Evolutionary conservation across 2,113 vertebrate genomes (phyloP).

Genomic region (Podarcis cretensis): DNA sequence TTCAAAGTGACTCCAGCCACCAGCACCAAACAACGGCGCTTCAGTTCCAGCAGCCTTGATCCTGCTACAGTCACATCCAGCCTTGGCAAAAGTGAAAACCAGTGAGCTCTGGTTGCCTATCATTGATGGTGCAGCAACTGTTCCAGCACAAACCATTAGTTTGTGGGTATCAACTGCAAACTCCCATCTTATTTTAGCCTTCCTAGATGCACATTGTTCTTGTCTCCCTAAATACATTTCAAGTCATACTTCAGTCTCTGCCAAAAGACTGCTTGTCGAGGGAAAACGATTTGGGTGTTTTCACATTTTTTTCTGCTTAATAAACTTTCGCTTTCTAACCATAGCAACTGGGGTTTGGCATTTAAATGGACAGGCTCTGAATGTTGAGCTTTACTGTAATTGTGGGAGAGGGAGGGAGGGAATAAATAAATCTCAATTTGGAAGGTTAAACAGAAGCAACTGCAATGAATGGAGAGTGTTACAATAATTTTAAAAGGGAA

Average conservation of each 20-base stretch:
- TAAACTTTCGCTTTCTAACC: neutral
- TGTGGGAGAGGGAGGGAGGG: neutral
- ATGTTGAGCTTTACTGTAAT: conserved; percentile 23
- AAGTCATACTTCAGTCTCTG: neutral
- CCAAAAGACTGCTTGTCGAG: neutral
- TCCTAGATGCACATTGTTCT: neutral
- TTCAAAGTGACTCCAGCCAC: neutral
- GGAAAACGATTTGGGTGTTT: neutral
- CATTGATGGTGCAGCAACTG: no score
- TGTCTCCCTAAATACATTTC: no score
- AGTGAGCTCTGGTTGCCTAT: neutral
- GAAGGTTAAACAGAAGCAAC: neutral
- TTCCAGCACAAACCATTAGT: neutral
- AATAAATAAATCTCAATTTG: conserved; percentile 11
- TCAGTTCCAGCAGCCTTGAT: neutral
- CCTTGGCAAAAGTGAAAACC: neutral
- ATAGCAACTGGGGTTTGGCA: neutral
- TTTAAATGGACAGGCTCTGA: neutral
- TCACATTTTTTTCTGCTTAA: neutral
- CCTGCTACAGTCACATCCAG: neutral
- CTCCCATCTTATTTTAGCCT: neutral
- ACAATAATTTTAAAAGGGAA: neutral
- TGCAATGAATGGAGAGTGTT: neutral
- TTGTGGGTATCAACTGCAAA: neutral
- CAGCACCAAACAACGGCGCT: neutral